Evolutionary conservation across 2,113 vertebrate genomes (phyloP), one percentile per base, ranked within the genome.

Genomic region (Rhodinocichla rosea): DNA sequence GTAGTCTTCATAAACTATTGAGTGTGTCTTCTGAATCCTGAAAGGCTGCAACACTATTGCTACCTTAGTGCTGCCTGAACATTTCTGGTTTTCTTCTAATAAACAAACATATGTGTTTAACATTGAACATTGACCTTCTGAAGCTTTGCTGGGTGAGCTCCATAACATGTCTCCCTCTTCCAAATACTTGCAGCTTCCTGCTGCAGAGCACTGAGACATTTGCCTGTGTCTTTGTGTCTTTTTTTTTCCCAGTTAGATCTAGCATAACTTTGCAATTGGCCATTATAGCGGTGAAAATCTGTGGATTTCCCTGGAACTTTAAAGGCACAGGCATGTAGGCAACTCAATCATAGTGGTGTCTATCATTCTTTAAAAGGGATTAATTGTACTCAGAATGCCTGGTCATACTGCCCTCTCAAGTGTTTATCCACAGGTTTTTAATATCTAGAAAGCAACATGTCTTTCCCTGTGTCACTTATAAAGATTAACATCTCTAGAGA

Each of bases 111-210:
- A 20, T 0, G 0, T 13, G 3, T 68, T 64, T 73, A 64, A 37
- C 2, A 15, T 10, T 0, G 1, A 64, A 37, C 2, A 15, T 10
- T 0, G 1, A 3, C 4, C 30, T 60, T 74, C 13, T 82, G 26
- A 22, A 60, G 33, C 24, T 85, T 50, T 69, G 4, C 28, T 57
- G 13, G 3, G 13, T 39, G 67, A 71, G 21, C 33, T 89, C 24
- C 21, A 15, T 56, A 30, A 23, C n/a, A 35, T 35, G 15, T n/a
- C 9, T 22, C 10, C 32, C 15, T 65, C 30, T 24, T 82, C 32
- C 37, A 75, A 75, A 47, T 49, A 56, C 30, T 62, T 89, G 11
- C 21, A 67, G 7, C 23, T 92, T 49, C 13, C 11, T 40, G 40
- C 40, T 40, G 27, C 55, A 49, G 10, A 55, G 13, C 15, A 33